Conservation (phyloP, 2,888 invertebrate genomes). For the Papilio elwesi region DNA sequence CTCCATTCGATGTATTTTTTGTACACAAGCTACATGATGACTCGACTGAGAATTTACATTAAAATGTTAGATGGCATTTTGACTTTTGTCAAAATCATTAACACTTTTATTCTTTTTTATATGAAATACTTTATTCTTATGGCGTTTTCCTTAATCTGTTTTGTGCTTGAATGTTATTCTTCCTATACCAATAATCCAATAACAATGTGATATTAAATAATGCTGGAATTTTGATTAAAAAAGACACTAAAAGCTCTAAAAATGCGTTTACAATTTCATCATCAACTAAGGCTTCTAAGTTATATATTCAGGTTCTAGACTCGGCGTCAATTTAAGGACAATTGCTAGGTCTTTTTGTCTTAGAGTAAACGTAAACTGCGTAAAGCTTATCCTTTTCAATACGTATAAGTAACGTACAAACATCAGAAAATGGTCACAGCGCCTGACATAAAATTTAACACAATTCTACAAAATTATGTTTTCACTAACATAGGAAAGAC, state of each 20-base stretch:
- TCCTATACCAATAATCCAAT: too few species aligned
- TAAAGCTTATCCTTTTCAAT: neutral
- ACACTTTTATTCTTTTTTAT: conserved; percentile 1
- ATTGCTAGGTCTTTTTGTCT: too few species aligned
- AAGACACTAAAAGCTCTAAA: too few species aligned
- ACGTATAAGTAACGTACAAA: neutral
- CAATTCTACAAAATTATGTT: neutral
- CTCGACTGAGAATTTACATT: conserved; percentile 9
- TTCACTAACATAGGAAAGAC: neutral
- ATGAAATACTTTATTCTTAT: neutral
- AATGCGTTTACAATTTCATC: too few species aligned
- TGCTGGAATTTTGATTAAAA: too few species aligned
- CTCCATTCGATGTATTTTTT: neutral
- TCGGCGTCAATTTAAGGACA: too few species aligned
- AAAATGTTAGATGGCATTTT: neutral
- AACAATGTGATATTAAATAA: too few species aligned
- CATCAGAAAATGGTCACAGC: neutral
- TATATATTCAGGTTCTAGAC: too few species aligned
- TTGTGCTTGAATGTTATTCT: too few species aligned
- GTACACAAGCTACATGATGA: neutral
- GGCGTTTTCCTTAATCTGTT: neutral
- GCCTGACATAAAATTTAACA: neutral
- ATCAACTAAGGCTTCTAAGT: too few species aligned
- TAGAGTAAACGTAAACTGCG: too few species aligned
- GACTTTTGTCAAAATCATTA: conserved; percentile 4